A percentile compares a stretch with the other conserved stretches of the same genome.
phyloP scores from a whole-genome alignment of 2,113 vertebrate genomes.

The Bostrychus sinensis region DNA sequence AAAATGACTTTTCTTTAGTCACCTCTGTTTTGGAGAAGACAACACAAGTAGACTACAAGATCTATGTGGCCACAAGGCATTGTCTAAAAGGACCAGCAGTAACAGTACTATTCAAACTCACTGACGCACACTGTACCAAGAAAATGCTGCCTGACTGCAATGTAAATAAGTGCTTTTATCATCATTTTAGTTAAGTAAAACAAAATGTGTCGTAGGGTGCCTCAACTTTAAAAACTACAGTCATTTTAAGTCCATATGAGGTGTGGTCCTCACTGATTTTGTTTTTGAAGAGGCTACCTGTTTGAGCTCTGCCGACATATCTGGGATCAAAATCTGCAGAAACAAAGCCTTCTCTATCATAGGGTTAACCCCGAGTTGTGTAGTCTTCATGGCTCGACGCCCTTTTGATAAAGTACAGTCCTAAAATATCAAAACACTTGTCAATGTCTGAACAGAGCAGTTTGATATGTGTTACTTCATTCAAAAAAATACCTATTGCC shows the following conservation, averaged over 20 bases:
- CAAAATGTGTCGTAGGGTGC: neutral
- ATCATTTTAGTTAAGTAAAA: neutral
- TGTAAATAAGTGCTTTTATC: neutral
- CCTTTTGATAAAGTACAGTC: constrained; percentile 43
- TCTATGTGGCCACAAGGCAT: too few species aligned
- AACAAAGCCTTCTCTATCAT: constrained; percentile 14
- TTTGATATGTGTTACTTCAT: constrained; percentile 37
- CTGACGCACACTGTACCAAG: too few species aligned
- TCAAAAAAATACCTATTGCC: constrained; percentile 35
- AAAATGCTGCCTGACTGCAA: too few species aligned
- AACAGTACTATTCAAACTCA: too few species aligned
- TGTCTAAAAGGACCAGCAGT: too few species aligned
- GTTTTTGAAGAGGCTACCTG: neutral
- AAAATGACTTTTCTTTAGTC: too few species aligned
- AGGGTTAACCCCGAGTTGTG: constrained; percentile 3
- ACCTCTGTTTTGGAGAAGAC: too few species aligned
- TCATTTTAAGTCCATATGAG: neutral
- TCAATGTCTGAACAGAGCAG: constrained; percentile 38
- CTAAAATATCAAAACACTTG: constrained; percentile 64
- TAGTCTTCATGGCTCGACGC: constrained; percentile 33
- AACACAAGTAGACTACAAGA: too few species aligned
- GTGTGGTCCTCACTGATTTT: neutral
- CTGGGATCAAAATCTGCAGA: neutral
- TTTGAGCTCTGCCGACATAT: neutral
- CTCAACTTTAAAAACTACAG: neutral